Percentiles rank a stretch among this genome's conserved stretches.
Conservation (phyloP, 2,888 invertebrate species). For the Watsonalla cultraria region DNA sequence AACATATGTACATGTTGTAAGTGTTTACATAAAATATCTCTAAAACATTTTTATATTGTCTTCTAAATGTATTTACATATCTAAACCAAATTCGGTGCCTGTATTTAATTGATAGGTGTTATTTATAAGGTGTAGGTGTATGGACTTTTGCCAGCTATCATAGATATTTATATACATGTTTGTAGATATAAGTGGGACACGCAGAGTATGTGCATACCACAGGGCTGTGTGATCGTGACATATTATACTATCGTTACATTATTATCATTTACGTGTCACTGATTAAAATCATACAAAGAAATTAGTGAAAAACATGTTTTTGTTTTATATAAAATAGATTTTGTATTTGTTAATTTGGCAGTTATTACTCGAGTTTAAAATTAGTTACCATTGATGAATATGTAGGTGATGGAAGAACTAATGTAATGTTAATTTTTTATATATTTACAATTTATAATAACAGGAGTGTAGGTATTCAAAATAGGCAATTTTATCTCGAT, state of each 20-base stretch:
- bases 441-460: slow-evolving; percentile 8
- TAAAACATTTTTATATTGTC: slow-evolving; percentile 3
- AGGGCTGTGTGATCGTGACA: slow-evolving; percentile 35
- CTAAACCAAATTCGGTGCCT: slow-evolving; percentile 33
- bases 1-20: neutral
- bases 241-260: slow-evolving; percentile 12
- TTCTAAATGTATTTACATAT: slow-evolving; percentile 6
- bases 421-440: slow-evolving; percentile 9
- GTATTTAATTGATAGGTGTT: slow-evolving; percentile 31
- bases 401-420: slow-evolving; percentile 28
- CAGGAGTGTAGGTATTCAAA: slow-evolving; percentile 13
- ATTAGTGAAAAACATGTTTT: neutral
- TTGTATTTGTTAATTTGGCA: neutral
- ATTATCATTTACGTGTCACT: slow-evolving; percentile 14
- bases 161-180: slow-evolving; percentile 31
- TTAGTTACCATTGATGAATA: slow-evolving; percentile 27
- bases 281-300: slow-evolving; percentile 6
- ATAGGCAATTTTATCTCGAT: slow-evolving; percentile 14
- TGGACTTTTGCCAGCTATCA: slow-evolving; percentile 33
- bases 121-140: slow-evolving; percentile 44
- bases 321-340: neutral
- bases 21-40: neutral
- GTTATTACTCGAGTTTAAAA: slow-evolving; percentile 2
- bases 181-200: slow-evolving; percentile 24
- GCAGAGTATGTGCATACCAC: slow-evolving; percentile 26